Evolutionary conservation across 2,113 vertebrate species (phyloP), one percentile per base, ranked within the genome.

Genomic region (Apteryx mantelli): DNA sequence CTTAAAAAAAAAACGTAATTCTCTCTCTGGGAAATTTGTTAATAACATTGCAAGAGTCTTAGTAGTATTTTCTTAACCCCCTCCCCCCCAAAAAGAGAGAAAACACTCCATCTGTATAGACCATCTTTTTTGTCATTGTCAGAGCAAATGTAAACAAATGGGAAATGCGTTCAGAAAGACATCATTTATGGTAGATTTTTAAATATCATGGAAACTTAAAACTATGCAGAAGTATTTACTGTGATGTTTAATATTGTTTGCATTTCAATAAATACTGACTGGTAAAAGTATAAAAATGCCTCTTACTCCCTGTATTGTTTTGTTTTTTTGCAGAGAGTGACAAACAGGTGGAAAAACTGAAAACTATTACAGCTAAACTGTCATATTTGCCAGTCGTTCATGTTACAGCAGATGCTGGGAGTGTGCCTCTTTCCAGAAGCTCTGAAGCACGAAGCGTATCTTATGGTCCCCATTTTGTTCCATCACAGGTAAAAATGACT

Each of bases 401-500:
- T 32, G 24, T 96, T 58, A 80, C 75, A 28, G 63, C 96, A 26
- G 98, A 97, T 38, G 53, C 74, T 53, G 73, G 76, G 15, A 97
- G 87, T 1, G 28, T 97, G 25, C 97, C 97, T 22, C 95, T 97
- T 5, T 98, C 98, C 48, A 98, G 98, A 95, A 97, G 96, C 44
- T 98, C 97, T 80, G 98, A 98, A 75, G 66, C 93, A 36, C 98
- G 86, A 74, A 97, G 83, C 40, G 6, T 97, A 7, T 85, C 98
- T 61, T 93, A 98, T 71, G 95, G 95, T 15, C 73, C 97, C 61
- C 97, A 91, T 82, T 92, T 93, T 38, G 90, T 96, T 88, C 93
- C 97, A 16, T 87, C 89, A 3, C 98, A 98, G 98, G 98, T 99
- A 97, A 88, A 89, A 91, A 53, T 53, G 82, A 10, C n/a, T 81